Percentiles rank a stretch among this genome's conserved stretches.
These are phyloP conservation scores for Acanthacorydalis orientalis DNA, from an alignment of 2,888 invertebrate genomes.

Conservation along the genomic window DNA sequence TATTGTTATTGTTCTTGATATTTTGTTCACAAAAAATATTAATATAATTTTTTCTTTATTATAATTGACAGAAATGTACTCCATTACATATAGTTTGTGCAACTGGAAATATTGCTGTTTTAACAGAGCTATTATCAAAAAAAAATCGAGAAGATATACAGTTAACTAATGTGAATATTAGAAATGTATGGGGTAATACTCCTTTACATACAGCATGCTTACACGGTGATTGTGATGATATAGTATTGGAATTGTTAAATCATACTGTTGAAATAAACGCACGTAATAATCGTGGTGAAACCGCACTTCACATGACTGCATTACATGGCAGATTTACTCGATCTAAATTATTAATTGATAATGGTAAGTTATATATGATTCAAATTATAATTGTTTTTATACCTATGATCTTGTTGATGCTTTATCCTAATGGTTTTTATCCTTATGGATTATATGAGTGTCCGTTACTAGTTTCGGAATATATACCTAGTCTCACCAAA, in stretches of 20 bases:
- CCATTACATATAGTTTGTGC: slow-evolving; percentile 44
- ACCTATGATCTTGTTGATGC: too few species aligned
- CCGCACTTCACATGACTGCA: slow-evolving; percentile 48
- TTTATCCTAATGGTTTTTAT: too few species aligned
- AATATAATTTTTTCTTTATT: too few species aligned
- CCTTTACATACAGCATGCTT: background rate
- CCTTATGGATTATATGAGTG: too few species aligned
- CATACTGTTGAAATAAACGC: slow-evolving; percentile 37
- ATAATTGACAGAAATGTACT: slow-evolving; percentile 26
- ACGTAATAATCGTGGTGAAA: slow-evolving; percentile 39
- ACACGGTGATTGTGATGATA: background rate
- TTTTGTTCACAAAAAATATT: too few species aligned
- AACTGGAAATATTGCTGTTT: slow-evolving; percentile 21
- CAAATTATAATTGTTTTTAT: too few species aligned
- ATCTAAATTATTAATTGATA: slow-evolving; percentile 40
- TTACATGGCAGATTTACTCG: slow-evolving; percentile 44
- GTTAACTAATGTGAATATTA: slow-evolving; percentile 15
- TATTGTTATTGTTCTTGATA: too few species aligned
- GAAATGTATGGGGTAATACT: background rate
- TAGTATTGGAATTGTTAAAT: slow-evolving; percentile 25
- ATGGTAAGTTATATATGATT: slow-evolving; percentile 22
- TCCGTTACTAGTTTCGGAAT: too few species aligned
- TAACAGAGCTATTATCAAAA: slow-evolving; percentile 27
- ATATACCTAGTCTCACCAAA: too few species aligned
- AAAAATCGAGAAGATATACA: slow-evolving; percentile 38